Conservation (phyloP, 2,888 invertebrate species). For the Apotomis turbidana region DNA sequence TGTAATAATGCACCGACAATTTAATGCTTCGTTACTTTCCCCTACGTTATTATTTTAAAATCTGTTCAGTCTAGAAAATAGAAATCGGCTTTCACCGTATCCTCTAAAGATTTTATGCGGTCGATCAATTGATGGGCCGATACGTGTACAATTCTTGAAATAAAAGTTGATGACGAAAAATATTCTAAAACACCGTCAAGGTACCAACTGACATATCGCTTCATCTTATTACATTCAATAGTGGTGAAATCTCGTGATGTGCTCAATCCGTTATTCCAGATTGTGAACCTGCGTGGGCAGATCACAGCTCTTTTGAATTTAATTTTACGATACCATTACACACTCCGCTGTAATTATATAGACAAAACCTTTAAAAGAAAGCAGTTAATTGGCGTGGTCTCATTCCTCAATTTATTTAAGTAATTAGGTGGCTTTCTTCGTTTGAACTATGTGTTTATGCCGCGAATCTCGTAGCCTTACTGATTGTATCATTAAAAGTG, state of each 20-base stretch:
- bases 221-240: conserved; percentile 35
- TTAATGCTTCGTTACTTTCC: conserved; percentile 40
- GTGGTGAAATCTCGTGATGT: conserved; percentile 32
- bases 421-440: conserved; percentile 43
- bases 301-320: conserved; percentile 39
- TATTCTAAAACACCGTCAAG: conserved; percentile 11
- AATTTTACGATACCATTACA: conserved; percentile 37
- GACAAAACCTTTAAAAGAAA: conserved; percentile 51
- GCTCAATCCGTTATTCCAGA: conserved; percentile 39
- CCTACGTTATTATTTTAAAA: conserved; percentile 39
- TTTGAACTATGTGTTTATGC: conserved; percentile 26
- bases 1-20: conserved; percentile 38
- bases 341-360: conserved; percentile 36
- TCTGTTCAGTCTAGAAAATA: conserved; percentile 35
- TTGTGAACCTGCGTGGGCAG: conserved; percentile 35
- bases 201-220: conserved; percentile 20
- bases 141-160: not conserved
- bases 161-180: not conserved
- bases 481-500: conserved; percentile 29
- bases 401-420: conserved; percentile 52
- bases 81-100: conserved; percentile 30
- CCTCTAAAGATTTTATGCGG: conserved; percentile 1
- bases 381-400: conserved; percentile 63
- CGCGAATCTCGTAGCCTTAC: conserved; percentile 3
- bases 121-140: not conserved